Evolutionary conservation across 2,113 vertebrate genomes (phyloP), one percentile per base, ranked within the genome.

Genomic region (Osmerus eperlanus): DNA sequence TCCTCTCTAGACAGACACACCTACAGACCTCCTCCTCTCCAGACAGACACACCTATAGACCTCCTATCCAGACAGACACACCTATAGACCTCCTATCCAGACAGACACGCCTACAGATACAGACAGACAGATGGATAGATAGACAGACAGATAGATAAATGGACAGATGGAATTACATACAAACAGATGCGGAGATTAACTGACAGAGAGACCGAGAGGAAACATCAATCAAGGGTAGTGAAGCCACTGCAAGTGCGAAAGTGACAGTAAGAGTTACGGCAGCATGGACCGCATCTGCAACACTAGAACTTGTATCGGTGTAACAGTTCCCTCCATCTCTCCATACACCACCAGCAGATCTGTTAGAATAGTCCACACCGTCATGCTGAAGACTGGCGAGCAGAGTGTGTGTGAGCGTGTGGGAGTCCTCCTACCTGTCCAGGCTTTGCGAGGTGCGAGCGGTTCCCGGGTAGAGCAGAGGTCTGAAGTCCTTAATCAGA

Each of bases 401-500:
- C 7, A 41, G 5, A 2, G 8, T 16, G 53, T 25, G 64, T 28
- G 63, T 51, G 32, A 21, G 61, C 1, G 32, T 59, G 64, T 28
- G 63, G 25, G 62, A 16, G 62, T 16, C 21, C 5, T 4, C 58
- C 54, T 67, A 97, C 97, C 96, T 93, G 91, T 88, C 93, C 81
- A 93, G 89, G 81, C 84, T 94, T 64, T 90, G 88, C 2, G 84
- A 93, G 77, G 90, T 86, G 81, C 88, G 87, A 65, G 19, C 74
- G 78, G 74, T 81, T 83, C 83, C 91, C 65, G 91, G 83, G 87
- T 90, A 79, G 81, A 90, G 83, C 86, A 92, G 91, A 62, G 91
- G 93, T 91, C 87, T 91, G 87, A 91, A 79, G 83, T 93, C 93
- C 87, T 91, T 89, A 83, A 93, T 94, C 89, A 95, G 81, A 88